Conservation (phyloP, 1,140 invertebrate genomes). For the Plutomurus gul region DNA sequence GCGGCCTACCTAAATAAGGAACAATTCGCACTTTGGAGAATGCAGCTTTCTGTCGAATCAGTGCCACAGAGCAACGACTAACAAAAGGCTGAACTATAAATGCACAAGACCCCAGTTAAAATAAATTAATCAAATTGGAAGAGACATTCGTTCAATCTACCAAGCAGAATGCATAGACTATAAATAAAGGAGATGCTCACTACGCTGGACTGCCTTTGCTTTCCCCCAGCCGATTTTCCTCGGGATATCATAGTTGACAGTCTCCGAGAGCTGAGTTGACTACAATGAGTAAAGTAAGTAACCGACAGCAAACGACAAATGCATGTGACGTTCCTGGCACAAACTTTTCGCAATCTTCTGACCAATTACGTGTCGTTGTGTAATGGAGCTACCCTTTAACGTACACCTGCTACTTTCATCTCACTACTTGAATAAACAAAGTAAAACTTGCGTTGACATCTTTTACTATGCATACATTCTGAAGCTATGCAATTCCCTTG, state of each 20-base stretch:
- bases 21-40: too few species aligned
- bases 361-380: constrained; percentile 4
- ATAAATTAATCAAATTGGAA: not conserved
- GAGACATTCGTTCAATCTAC: constrained; percentile 1
- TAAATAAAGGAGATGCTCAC: not conserved
- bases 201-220: not conserved
- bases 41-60: too few species aligned
- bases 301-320: not conserved
- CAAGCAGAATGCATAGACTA: not conserved
- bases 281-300: constrained; percentile 13
- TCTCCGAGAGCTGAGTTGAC: not conserved
- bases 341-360: constrained; percentile 21
- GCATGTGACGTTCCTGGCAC: constrained; percentile 1
- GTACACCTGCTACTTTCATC: too few species aligned
- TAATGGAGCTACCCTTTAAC: not conserved
- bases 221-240: not conserved
- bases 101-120: not conserved
- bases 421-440: too few species aligned
- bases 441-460: too few species aligned
- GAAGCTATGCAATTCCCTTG: too few species aligned
- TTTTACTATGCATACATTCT: too few species aligned
- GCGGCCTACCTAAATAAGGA: not conserved
- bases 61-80: too few species aligned
- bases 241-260: not conserved
- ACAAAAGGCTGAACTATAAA: too few species aligned